phyloP scores from a whole-genome alignment of 2,888 invertebrate genomes.

The Pinctada fucata region DNA sequence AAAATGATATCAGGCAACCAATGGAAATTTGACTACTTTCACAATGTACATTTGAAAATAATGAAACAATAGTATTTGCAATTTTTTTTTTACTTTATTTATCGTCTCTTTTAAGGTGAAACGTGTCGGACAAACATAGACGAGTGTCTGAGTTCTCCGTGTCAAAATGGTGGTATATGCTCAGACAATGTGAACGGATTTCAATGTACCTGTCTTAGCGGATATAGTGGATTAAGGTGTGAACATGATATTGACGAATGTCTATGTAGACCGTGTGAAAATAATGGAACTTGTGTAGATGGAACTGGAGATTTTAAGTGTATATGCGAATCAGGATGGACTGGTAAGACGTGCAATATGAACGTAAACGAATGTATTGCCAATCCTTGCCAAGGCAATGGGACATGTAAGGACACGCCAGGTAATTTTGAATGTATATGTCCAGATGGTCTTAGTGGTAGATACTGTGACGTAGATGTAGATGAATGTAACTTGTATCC shows the following conservation, averaged over 20 bases:
- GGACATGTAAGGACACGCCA: conserved; percentile 35
- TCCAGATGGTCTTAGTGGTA: conserved; percentile 34
- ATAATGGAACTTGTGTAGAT: conserved; percentile 47
- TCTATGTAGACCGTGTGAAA: conserved; percentile 26
- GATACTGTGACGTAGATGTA: conserved; percentile 44
- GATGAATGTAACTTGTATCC: conserved; percentile 42
- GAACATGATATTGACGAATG: conserved; percentile 39
- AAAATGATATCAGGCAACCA: too few relatives aligned
- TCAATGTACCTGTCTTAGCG: conserved; percentile 40
- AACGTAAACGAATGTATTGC: conserved; percentile 42
- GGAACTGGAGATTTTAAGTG: conserved; percentile 38
- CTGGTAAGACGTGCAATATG: conserved; percentile 31
- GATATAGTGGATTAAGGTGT: conserved; percentile 37
- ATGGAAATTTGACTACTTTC: too few relatives aligned
- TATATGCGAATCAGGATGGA: conserved; percentile 36
- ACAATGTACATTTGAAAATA: too few relatives aligned
- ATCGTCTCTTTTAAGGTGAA: neutral
- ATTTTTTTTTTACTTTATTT: neutral
- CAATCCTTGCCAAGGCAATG: conserved; percentile 35
- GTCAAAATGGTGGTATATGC: conserved; percentile 50
- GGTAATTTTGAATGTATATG: conserved; percentile 43
- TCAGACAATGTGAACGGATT: conserved; percentile 36
- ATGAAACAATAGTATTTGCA: too few relatives aligned
- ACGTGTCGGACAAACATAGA: conserved; percentile 43
- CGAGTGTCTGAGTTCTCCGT: conserved; percentile 43